These are phyloP conservation scores for Elaeidobius kamerunicus DNA, from an alignment of 2,888 invertebrate genomes.

Conservation along the genomic window DNA sequence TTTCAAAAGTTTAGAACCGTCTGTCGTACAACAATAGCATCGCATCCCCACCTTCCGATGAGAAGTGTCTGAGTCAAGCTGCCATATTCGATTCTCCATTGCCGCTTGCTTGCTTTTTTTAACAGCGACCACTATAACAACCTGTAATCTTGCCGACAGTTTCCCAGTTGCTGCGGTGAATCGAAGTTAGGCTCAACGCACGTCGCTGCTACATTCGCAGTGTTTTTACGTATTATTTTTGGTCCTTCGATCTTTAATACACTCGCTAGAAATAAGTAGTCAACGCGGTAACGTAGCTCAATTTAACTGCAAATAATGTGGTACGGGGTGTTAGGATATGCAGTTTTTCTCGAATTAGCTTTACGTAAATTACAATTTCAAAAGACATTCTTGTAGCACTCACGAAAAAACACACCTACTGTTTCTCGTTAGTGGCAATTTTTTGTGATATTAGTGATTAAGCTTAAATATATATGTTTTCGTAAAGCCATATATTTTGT, in stretches of 20 bases:
- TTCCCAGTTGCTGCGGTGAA: constrained; percentile 37
- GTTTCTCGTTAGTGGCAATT: too few relatives aligned
- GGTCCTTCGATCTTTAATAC: constrained; percentile 7
- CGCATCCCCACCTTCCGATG: constrained; percentile 12
- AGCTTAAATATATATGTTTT: constrained; percentile 16
- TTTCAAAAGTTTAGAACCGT: constrained; percentile 1
- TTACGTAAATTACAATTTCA: too few relatives aligned
- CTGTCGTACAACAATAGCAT: constrained; percentile 16
- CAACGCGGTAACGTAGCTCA: too few relatives aligned
- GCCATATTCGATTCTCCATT: constrained; percentile 4
- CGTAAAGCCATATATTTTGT: too few relatives aligned
- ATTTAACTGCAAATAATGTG: constrained; percentile 19
- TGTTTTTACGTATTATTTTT: constrained; percentile 9
- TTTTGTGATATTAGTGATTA: constrained; percentile 30
- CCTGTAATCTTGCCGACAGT: constrained; percentile 46
- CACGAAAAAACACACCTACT: too few relatives aligned
- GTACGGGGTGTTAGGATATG: constrained; percentile 13
- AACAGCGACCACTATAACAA: constrained; percentile 48
- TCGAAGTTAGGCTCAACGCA: constrained; percentile 8
- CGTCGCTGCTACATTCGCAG: constrained; percentile 6
- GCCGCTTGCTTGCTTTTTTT: constrained; percentile 46
- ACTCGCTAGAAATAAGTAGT: not conserved
- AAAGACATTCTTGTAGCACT: too few relatives aligned
- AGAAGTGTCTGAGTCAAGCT: constrained; percentile 26
- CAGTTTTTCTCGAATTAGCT: too few relatives aligned